Conservation (phyloP, 2,888 invertebrate species). For the Stenichneumon culpator region DNA sequence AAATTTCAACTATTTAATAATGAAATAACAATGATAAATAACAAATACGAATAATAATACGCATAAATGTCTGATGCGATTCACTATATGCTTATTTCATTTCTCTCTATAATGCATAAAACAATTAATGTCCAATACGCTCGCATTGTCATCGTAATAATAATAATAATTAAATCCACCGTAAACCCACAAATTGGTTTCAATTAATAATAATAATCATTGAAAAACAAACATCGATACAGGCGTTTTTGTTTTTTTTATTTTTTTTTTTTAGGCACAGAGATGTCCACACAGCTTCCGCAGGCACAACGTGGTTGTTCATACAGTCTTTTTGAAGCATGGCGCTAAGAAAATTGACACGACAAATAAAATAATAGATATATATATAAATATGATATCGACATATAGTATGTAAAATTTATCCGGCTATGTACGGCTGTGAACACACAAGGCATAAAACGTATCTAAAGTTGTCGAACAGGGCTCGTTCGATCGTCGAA, state of each 20-base stretch:
- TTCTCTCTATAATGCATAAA: constrained; percentile 61
- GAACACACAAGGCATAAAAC: constrained; percentile 60
- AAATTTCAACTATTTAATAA: constrained; percentile 38
- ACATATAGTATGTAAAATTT: constrained; percentile 24
- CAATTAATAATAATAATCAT: constrained; percentile 58
- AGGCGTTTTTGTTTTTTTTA: constrained; percentile 61
- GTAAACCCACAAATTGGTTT: constrained; percentile 44
- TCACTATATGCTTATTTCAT: constrained; percentile 59
- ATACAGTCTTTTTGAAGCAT: constrained; percentile 69
- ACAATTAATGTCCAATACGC: constrained; percentile 55
- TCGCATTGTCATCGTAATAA: constrained; percentile 63
- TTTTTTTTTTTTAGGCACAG: constrained; percentile 67
- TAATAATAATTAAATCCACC: constrained; percentile 48
- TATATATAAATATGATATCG: constrained; percentile 40
- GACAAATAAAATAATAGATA: constrained; percentile 48
- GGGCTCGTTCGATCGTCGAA: constrained; percentile 33
- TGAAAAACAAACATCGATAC: constrained; percentile 66
- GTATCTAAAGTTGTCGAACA: constrained; percentile 48
- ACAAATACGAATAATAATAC: constrained; percentile 40
- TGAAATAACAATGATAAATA: constrained; percentile 43
- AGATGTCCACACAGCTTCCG: constrained; percentile 73
- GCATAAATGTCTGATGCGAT: constrained; percentile 61
- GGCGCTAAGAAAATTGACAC: constrained; percentile 67
- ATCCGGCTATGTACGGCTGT: constrained; percentile 67
- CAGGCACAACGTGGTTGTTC: constrained; percentile 71